Conservation (phyloP, 2,113 vertebrate species). For the Pollimyrus isidori region DNA sequence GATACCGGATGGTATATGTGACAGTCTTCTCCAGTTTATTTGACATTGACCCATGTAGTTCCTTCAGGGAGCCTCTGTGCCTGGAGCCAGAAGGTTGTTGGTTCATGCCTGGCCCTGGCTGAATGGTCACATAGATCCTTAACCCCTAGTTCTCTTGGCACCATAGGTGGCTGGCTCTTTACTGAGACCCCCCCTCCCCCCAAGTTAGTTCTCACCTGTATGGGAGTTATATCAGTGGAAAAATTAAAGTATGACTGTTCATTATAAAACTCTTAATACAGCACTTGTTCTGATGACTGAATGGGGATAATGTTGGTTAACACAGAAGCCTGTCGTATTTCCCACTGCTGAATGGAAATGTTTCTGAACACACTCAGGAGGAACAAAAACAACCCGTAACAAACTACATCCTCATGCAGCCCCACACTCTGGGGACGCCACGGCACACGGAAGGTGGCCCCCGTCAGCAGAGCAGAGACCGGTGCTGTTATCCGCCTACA, state of each 20-base stretch:
- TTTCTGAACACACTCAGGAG: not conserved
- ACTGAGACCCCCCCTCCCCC: too few species aligned
- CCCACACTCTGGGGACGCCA: not conserved
- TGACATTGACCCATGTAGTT: not conserved
- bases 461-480: not conserved
- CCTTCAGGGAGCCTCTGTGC: not conserved
- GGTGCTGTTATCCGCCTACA: conserved; percentile 70
- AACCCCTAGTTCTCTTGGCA: not conserved
- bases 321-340: not conserved
- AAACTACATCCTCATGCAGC: not conserved
- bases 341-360: not conserved
- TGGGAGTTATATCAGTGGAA: not conserved
- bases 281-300: not conserved
- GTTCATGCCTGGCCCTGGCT: not conserved
- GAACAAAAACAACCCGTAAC: not conserved
- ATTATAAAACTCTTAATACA: not conserved
- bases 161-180: not conserved
- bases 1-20: not conserved
- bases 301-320: not conserved
- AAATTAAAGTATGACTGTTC: not conserved
- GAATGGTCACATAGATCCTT: not conserved
- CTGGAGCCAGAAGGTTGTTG: not conserved
- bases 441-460: too few species aligned
- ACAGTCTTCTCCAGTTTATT: not conserved
- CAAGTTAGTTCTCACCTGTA: not conserved